phyloP scores from a whole-genome alignment of 2,888 invertebrate genomes.

The Crossocerus cetratus region DNA sequence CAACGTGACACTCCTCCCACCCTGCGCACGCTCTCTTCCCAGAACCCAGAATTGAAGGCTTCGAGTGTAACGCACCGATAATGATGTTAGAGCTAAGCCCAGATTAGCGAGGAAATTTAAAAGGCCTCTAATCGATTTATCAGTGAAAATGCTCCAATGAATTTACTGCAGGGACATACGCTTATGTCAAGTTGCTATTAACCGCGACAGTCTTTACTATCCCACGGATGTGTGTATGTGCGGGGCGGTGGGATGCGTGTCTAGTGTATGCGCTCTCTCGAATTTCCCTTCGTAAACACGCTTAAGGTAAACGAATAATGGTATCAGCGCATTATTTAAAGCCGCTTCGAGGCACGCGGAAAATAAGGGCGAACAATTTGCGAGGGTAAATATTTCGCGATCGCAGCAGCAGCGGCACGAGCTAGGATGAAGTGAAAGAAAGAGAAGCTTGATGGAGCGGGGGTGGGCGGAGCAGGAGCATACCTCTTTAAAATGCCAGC shows the following conservation, averaged over 20 bases:
- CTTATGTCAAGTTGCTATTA: too few species aligned
- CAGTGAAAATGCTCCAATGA: slow-evolving; percentile 25
- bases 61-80: slow-evolving; percentile 27
- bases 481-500: slow-evolving; percentile 3
- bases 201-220: too few species aligned
- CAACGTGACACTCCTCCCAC: background rate
- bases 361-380: background rate
- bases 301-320: background rate
- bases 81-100: slow-evolving; percentile 42
- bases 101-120: slow-evolving; percentile 49
- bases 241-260: too few species aligned
- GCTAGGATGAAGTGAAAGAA: too few species aligned
- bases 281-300: too few species aligned
- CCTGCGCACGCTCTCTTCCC: slow-evolving; percentile 3
- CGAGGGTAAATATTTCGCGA: slow-evolving; percentile 2
- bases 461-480: too few species aligned
- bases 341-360: too few species aligned
- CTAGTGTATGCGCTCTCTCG: too few species aligned
- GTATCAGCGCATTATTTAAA: background rate
- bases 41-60: background rate
- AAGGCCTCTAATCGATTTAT: slow-evolving; percentile 47
- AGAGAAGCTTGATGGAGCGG: too few species aligned
- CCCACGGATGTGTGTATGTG: too few species aligned
- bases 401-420: too few species aligned
- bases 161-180: slow-evolving; percentile 30